Conservation (phyloP, 2,797 vertebrate species). For the Gephyroberyx darwinii region DNA sequence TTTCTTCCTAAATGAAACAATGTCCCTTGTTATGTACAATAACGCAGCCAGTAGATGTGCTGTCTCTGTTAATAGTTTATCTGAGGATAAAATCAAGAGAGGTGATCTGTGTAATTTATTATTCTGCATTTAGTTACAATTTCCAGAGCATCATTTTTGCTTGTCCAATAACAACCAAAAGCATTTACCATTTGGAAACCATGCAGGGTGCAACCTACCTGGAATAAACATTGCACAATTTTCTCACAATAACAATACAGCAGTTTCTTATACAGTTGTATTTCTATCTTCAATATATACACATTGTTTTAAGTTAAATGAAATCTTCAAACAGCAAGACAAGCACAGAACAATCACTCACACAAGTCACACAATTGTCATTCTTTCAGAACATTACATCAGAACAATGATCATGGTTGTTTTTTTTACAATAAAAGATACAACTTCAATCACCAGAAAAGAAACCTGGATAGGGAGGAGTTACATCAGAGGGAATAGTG, state of each 20-base stretch:
- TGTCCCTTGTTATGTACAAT: too few species aligned
- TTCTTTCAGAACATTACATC: slow-evolving; percentile 57
- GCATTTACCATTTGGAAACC: slow-evolving; percentile 36
- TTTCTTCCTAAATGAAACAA: too few species aligned
- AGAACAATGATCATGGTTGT: slow-evolving; percentile 15
- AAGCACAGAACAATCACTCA: slow-evolving; percentile 57
- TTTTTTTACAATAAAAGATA: slow-evolving; percentile 60
- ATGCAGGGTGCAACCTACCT: slow-evolving; percentile 43
- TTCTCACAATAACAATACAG: slow-evolving; percentile 65
- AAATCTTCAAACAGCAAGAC: slow-evolving; percentile 69
- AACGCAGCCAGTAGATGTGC: too few species aligned
- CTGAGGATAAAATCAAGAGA: background rate
- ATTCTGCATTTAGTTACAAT: slow-evolving; percentile 49
- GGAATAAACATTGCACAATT: slow-evolving; percentile 44
- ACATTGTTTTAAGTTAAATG: slow-evolving; percentile 76
- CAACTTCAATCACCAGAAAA: slow-evolving; percentile 54
- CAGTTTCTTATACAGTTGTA: slow-evolving; percentile 59
- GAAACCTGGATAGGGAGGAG: slow-evolving; percentile 35
- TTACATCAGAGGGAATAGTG: slow-evolving; percentile 59
- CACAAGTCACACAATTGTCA: slow-evolving; percentile 48
- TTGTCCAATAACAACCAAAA: slow-evolving; percentile 27
- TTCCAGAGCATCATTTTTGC: slow-evolving; percentile 58
- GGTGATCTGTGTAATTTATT: slow-evolving; percentile 67
- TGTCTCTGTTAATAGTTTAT: too few species aligned
- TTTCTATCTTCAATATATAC: slow-evolving; percentile 79